Conservation (phyloP, 2,888 invertebrate species). For the Prosapia bicincta region DNA sequence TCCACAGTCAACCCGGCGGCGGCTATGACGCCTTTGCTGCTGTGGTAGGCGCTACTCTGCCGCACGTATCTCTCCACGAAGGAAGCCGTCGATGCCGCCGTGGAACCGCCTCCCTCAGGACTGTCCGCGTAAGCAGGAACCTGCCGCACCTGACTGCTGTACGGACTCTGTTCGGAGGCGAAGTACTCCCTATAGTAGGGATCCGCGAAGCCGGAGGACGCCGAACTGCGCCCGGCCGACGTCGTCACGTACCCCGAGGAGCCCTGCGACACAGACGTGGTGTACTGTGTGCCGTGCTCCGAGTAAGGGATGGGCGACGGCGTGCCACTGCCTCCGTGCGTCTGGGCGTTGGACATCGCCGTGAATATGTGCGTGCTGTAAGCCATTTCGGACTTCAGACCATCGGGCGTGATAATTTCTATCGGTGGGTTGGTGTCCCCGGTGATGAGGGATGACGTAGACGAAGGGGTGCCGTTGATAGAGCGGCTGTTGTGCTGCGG, state of each 20-base stretch:
- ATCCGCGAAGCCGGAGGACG: conserved; percentile 62
- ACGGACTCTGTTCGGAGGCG: conserved; percentile 49
- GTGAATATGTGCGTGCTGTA: conserved; percentile 69
- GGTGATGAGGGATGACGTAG: conserved; percentile 60
- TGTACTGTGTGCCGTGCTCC: conserved; percentile 47
- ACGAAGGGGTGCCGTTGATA: conserved; percentile 57
- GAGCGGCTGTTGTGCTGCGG: conserved; percentile 65
- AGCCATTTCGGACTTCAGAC: conserved; percentile 55
- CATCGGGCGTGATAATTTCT: conserved; percentile 49
- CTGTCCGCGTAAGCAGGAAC: conserved; percentile 44
- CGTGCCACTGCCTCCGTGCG: conserved; percentile 49
- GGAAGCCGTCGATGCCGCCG: conserved; percentile 54
- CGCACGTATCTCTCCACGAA: conserved; percentile 67
- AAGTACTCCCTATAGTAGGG: conserved; percentile 82
- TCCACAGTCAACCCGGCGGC: conserved; percentile 80
- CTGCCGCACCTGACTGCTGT: conserved; percentile 37
- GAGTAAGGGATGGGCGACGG: conserved; percentile 61
- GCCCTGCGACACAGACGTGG: conserved; percentile 39
- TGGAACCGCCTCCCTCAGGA: conserved; percentile 52
- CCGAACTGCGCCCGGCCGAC: conserved; percentile 46
- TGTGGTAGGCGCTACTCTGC: conserved; percentile 60
- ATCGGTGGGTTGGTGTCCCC: conserved; percentile 52
- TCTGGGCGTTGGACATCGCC: conserved; percentile 48
- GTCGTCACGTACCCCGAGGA: conserved; percentile 45
- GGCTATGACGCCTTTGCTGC: conserved; percentile 68